Evolutionary conservation across 64 coral and sea anemone genomes (phyloP).

Genomic region (Actinia tenebrosa): DNA sequence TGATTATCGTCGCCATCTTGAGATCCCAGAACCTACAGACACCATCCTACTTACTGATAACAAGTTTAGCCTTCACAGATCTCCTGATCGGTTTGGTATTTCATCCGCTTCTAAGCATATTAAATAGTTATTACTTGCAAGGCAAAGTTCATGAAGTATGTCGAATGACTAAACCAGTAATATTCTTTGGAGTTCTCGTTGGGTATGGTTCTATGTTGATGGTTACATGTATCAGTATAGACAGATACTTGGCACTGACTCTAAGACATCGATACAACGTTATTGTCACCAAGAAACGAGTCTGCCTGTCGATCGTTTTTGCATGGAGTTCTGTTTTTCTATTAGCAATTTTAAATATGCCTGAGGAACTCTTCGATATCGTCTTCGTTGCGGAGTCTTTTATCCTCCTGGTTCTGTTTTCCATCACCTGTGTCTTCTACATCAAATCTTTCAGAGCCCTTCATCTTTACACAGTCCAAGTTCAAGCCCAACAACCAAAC

Average conservation of each 20-base stretch:
- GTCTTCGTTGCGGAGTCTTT: neutral
- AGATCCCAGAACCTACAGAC: too few relatives aligned
- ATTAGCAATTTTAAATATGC: neutral
- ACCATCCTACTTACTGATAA: neutral
- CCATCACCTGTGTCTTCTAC: neutral
- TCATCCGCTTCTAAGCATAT: neutral
- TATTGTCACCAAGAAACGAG: constrained; percentile 8
- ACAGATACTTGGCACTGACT: constrained; percentile 13
- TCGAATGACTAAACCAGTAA: neutral
- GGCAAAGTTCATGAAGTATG: neutral
- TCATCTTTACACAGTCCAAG: neutral
- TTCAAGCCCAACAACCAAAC: constrained; percentile 6
- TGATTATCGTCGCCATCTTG: too few relatives aligned
- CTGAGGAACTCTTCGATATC: neutral
- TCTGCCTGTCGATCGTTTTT: neutral
- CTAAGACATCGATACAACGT: neutral
- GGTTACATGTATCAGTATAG: neutral
- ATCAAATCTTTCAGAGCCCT: neutral
- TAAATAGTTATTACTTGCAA: neutral
- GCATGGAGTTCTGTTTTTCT: neutral
- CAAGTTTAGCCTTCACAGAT: neutral
- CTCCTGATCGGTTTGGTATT: neutral
- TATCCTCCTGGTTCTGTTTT: neutral
- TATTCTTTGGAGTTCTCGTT: neutral
- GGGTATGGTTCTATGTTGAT: neutral